A percentile compares a stretch with the other conserved stretches of the same genome.
Conservation (phyloP, 2,113 vertebrate species). For the Camelus dromedarius region DNA sequence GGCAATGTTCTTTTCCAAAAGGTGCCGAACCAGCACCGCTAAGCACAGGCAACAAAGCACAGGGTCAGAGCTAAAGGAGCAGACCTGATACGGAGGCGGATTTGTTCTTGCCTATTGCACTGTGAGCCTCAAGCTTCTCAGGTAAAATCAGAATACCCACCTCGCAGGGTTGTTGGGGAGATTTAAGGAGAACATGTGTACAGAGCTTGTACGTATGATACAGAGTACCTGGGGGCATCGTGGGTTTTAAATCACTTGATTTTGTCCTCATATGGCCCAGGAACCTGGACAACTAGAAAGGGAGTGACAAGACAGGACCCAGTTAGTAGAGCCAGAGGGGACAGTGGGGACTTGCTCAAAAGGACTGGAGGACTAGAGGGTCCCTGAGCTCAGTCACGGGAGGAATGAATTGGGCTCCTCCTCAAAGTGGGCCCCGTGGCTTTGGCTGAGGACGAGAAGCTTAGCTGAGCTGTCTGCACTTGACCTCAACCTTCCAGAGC, state of each 20-base stretch:
- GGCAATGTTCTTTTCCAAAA: too few species aligned
- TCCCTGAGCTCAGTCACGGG: background rate
- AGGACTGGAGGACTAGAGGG: background rate
- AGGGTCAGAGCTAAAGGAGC: too few species aligned
- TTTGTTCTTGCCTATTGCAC: too few species aligned
- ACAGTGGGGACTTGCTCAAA: background rate
- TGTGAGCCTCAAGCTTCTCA: background rate
- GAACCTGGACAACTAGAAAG: background rate
- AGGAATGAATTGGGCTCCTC: background rate
- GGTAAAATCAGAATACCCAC: background rate
- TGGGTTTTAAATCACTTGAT: background rate
- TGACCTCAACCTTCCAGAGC: background rate
- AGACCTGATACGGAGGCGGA: too few species aligned
- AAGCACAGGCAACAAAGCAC: too few species aligned
- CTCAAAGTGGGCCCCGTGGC: background rate
- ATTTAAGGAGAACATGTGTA: too few species aligned
- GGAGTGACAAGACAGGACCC: background rate
- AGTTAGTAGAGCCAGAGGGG: background rate
- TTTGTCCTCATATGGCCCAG: background rate
- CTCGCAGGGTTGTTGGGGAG: accelerated
- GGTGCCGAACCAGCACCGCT: too few species aligned
- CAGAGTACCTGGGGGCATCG: accelerated
- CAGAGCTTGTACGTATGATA: accelerated
- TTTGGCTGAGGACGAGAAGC: too few species aligned
- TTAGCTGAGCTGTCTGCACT: background rate